Conservation (phyloP, 2,113 vertebrate species). For the Poeciliopsis turrubarensis region DNA sequence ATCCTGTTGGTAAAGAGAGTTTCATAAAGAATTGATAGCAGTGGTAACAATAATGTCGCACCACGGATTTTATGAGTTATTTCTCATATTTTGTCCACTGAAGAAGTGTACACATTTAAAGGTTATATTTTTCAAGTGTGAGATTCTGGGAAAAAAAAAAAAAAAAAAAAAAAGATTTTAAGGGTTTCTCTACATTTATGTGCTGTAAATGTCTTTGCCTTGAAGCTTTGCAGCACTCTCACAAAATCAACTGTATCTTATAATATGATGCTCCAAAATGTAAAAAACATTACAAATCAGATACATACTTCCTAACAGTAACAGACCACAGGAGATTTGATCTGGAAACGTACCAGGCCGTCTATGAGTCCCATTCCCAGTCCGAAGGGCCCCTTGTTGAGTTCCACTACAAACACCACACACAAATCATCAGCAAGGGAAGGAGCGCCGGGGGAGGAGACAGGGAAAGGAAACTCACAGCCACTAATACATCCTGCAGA, state of each 20-base stretch:
- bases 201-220: background rate
- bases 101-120: no score
- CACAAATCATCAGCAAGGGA: conserved; percentile 86
- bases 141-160: background rate
- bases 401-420: conserved; percentile 92
- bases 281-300: background rate
- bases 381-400: conserved; percentile 91
- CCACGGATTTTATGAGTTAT: no score
- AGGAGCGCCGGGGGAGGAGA: conserved; percentile 82
- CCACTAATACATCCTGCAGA: conserved; percentile 82
- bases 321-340: background rate
- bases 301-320: background rate
- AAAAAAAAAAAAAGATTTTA: background rate
- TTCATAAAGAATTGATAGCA: no score
- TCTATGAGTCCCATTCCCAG: conserved; percentile 97
- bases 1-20: no score
- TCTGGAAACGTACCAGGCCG: conserved; percentile 86
- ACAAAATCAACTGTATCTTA: background rate
- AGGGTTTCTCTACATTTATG: background rate
- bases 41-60: no score
- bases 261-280: background rate
- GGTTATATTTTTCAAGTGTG: background rate
- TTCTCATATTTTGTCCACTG: no score
- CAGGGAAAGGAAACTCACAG: conserved; percentile 83
- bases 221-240: background rate